Conservation (phyloP, 2,113 vertebrate genomes). For the Amphilophus citrinellus region DNA sequence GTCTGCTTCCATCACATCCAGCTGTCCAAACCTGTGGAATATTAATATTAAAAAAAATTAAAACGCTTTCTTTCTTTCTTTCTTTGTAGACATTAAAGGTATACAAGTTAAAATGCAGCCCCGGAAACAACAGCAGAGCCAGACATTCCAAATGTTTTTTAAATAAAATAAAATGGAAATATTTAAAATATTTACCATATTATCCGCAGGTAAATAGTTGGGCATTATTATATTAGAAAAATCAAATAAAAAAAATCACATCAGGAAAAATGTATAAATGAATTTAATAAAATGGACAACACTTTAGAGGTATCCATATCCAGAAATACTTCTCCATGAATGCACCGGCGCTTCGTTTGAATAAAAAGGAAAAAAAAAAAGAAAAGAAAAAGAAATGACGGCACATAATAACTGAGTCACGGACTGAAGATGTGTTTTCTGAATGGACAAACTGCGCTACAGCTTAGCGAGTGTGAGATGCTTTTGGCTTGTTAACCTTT, state of each 20-base stretch:
- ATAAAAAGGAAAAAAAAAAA: background rate
- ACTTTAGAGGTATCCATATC: background rate
- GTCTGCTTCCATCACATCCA: constrained; percentile 26
- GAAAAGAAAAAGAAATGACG: background rate
- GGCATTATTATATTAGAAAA: background rate
- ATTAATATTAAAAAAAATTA: constrained; percentile 13
- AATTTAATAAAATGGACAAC: background rate
- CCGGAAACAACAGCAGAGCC: background rate
- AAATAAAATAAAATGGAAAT: background rate
- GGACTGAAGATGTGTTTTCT: constrained; percentile 6
- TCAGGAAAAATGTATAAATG: background rate
- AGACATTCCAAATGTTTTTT: no score
- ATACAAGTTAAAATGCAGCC: background rate
- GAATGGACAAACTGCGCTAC: constrained; percentile 28
- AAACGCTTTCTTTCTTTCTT: background rate
- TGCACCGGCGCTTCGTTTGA: background rate
- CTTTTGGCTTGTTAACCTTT: constrained; percentile 71
- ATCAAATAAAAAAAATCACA: background rate
- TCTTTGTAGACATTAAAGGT: background rate
- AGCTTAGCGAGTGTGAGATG: constrained; percentile 20
- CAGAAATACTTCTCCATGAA: background rate
- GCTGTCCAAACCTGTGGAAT: constrained; percentile 23
- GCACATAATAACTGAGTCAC: constrained; percentile 8
- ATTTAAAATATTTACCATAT: background rate
- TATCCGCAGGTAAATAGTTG: background rate